phyloP scores from a whole-genome alignment of 92 coral and sea anemone genomes.

The Epizoanthus rinbou region DNA sequence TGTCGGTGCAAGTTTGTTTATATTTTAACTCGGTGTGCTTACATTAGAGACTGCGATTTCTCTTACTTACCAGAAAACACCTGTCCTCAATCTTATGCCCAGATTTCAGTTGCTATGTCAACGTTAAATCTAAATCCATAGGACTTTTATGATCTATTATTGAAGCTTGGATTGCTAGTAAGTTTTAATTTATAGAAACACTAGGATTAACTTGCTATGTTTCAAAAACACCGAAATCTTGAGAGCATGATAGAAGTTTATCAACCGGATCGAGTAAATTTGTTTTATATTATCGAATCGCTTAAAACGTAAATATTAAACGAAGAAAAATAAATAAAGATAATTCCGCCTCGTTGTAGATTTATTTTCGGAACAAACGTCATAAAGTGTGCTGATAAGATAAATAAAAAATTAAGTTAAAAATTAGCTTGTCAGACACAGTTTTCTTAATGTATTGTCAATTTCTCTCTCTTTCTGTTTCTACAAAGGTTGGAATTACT shows the following conservation, averaged over 20 bases:
- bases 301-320: neutral
- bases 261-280: neutral
- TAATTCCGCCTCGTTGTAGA: neutral
- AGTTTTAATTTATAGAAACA: neutral
- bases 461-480: too few species aligned
- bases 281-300: neutral
- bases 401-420: too few species aligned
- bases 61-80: conserved; percentile 23
- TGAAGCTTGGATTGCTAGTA: neutral
- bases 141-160: too few species aligned
- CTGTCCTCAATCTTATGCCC: conserved; percentile 1
- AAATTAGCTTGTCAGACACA: too few species aligned
- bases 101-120: neutral
- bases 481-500: too few species aligned
- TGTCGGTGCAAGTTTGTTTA: neutral
- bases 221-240: neutral
- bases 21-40: neutral
- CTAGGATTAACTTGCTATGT: neutral
- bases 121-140: neutral
- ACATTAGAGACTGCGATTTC: neutral
- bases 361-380: neutral
- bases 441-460: too few species aligned
- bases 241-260: neutral
- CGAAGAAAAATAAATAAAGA: neutral
- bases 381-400: neutral